A percentile compares a stretch with the other conserved stretches of the same genome.
Evolutionary conservation across 2,888 invertebrate species (phyloP).

Genomic region (Athripsodes cinereus): DNA sequence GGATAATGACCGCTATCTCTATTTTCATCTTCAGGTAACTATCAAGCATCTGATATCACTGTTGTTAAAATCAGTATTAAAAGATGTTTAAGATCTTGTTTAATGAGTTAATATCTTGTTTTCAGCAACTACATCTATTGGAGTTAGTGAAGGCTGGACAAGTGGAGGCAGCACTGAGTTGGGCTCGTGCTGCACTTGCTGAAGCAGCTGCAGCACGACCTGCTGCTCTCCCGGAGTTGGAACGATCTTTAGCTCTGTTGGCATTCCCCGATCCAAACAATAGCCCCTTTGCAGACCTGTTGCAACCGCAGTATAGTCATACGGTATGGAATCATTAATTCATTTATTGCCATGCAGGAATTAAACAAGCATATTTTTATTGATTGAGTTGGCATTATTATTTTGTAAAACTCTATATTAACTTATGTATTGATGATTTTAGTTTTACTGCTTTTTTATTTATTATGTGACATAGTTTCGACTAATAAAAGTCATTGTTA

Average conservation of each 20-base stretch:
- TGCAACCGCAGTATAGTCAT: slow-evolving; percentile 90
- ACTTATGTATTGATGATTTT: background rate
- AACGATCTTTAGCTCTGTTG: slow-evolving; percentile 87
- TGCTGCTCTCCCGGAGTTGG: slow-evolving; percentile 68
- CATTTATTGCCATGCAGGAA: background rate
- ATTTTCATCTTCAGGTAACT: slow-evolving; percentile 89
- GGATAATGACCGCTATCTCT: slow-evolving; percentile 91
- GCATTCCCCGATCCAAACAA: slow-evolving; percentile 95
- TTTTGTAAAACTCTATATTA: background rate
- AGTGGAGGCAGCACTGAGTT: slow-evolving; percentile 82
- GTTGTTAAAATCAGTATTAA: too few species aligned
- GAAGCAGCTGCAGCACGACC: slow-evolving; percentile 84
- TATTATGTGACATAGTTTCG: too few species aligned
- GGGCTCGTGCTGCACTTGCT: slow-evolving; percentile 84
- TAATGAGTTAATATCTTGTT: background rate
- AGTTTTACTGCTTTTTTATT: too few species aligned
- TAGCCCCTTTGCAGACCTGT: slow-evolving; percentile 91
- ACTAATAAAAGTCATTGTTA: too few species aligned
- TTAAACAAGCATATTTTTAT: background rate
- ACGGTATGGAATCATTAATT: slow-evolving; percentile 52
- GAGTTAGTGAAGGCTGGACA: slow-evolving; percentile 80
- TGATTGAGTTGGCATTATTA: background rate
- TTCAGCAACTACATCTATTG: slow-evolving; percentile 79
- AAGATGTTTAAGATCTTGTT: too few species aligned
- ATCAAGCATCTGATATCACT: background rate